These are phyloP conservation scores for Ptychodera flava DNA, from an alignment of 35 echinoderm and acorn worm genomes.

Conservation along the genomic window DNA sequence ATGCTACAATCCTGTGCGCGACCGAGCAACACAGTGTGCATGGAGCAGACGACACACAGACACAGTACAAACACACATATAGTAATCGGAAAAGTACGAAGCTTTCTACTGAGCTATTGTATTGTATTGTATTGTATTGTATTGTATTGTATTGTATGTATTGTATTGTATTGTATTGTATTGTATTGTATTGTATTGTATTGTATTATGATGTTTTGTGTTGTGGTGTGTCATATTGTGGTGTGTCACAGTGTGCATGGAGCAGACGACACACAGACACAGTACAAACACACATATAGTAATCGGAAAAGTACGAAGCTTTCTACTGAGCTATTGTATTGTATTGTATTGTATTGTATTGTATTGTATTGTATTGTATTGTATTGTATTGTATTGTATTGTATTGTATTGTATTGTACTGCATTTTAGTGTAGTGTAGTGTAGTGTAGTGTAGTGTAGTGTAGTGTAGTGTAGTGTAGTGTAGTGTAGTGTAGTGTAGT, in stretches of 20 bases:
- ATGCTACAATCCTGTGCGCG: no score
- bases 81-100: background rate
- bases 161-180: conserved; percentile 8
- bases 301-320: background rate
- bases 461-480: conserved; percentile 15
- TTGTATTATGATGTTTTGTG: no score
- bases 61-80: background rate
- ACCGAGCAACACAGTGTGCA: no score
- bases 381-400: conserved; percentile 6
- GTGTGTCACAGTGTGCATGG: background rate
- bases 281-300: background rate
- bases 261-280: no score
- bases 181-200: conserved; percentile 14
- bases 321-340: no score
- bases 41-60: no score
- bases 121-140: conserved; percentile 7
- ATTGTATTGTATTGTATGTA: no score
- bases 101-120: background rate
- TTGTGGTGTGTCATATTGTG: conserved; percentile 10
- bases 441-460: background rate
- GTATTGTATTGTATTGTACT: background rate
- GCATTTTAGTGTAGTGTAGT: conserved; percentile 9
- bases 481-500: conserved; percentile 23
- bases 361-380: conserved; percentile 8
- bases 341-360: background rate